These are phyloP conservation scores for Drosophila meridionalis DNA, from an alignment of 2,888 invertebrate species.

Conservation along the genomic window DNA sequence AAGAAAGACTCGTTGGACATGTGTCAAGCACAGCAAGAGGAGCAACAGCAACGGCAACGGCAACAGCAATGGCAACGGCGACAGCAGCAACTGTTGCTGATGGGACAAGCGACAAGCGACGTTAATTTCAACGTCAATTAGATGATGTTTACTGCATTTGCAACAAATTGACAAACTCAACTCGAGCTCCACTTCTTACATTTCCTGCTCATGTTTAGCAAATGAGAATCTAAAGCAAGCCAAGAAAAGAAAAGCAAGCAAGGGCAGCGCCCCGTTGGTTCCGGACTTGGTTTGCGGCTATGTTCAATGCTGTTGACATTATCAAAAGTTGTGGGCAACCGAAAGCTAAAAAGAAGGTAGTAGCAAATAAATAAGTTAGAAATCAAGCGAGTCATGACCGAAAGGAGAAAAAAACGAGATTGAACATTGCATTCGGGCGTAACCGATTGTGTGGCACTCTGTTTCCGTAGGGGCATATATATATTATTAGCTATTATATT, in stretches of 20 bases:
- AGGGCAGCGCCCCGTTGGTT: constrained; percentile 27
- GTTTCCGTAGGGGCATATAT: too few species aligned
- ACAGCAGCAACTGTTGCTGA: constrained; percentile 26
- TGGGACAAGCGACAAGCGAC: constrained; percentile 5
- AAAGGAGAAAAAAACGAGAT: background rate
- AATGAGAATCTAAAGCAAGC: constrained; percentile 68
- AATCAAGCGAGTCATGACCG: constrained; percentile 67
- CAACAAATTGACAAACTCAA: constrained; percentile 78
- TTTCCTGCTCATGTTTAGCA: constrained; percentile 31
- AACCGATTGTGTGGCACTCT: too few species aligned
- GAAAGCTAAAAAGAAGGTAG: constrained; percentile 10
- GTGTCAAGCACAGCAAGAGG: constrained; percentile 63
- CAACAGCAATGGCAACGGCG: constrained; percentile 1
- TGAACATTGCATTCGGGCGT: too few species aligned
- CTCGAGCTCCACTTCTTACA: constrained; percentile 25
- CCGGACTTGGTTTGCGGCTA: constrained; percentile 65
- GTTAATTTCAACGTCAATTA: constrained; percentile 78
- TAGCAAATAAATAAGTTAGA: constrained; percentile 32
- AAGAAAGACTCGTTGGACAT: constrained; percentile 63
- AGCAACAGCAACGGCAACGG: constrained; percentile 2
- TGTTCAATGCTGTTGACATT: constrained; percentile 79
- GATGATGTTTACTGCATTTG: constrained; percentile 79
- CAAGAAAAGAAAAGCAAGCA: constrained; percentile 43
- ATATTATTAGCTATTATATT: too few species aligned
- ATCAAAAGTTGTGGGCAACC: constrained; percentile 72